These are phyloP conservation scores for Seriola dumerili DNA, from an alignment of 2,113 vertebrate species.

Conservation along the genomic window DNA sequence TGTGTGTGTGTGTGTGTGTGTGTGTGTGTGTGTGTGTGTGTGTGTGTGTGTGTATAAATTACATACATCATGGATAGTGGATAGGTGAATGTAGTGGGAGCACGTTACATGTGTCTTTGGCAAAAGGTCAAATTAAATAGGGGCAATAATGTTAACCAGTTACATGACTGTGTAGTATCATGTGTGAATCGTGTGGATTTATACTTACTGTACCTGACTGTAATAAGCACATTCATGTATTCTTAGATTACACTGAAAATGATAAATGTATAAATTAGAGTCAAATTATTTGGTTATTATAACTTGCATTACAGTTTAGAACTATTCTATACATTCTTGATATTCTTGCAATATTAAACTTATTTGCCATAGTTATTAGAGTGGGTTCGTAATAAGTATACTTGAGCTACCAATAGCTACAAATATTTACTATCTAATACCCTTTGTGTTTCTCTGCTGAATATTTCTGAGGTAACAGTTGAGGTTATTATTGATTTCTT, in stretches of 20 bases:
- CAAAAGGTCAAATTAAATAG: conserved; percentile 6
- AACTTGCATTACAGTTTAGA: neutral
- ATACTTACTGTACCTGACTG: neutral
- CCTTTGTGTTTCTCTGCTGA: neutral
- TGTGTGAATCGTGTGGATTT: neutral
- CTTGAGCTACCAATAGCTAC: no score
- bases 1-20: neutral
- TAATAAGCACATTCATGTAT: neutral
- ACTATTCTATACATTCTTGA: neutral
- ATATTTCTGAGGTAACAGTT: neutral
- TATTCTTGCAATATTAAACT: no score
- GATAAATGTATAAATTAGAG: neutral
- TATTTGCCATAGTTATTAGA: no score
- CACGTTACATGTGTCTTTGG: neutral
- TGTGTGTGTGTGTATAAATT: neutral
- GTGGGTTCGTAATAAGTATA: no score
- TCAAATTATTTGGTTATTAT: neutral
- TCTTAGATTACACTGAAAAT: neutral
- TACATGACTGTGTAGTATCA: neutral
- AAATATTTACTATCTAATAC: no score
- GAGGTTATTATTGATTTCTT: neutral
- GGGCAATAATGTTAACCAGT: neutral
- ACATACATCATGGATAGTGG: no score
- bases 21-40: neutral
- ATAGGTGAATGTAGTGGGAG: neutral